phyloP scores from a whole-genome alignment of 1,140 invertebrate species.

The Gyrodactylus bullatarudis region DNA sequence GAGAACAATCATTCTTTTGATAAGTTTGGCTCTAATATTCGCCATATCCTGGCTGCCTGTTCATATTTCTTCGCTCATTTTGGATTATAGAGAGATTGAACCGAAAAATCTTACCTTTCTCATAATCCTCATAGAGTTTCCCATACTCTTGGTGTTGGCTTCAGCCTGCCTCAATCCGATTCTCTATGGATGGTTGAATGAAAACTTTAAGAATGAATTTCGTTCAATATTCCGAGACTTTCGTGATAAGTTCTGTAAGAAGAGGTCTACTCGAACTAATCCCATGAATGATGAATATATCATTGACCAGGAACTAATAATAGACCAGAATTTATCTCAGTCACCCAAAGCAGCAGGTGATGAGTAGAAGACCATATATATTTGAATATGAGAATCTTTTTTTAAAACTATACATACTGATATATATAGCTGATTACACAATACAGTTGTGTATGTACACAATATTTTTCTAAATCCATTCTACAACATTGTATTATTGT shows the following conservation, averaged over 20 bases:
- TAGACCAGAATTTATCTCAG: no score
- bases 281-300: no score
- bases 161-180: constrained; percentile 42
- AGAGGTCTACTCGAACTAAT: no score
- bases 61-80: constrained; percentile 17
- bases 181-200: constrained; percentile 28
- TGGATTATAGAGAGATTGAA: constrained; percentile 11
- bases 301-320: no score
- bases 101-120: background rate
- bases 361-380: no score
- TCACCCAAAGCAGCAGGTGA: no score
- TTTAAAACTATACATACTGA: no score
- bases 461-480: no score
- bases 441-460: no score
- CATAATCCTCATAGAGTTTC: background rate
- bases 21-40: constrained; percentile 14
- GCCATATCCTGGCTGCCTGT: constrained; percentile 18
- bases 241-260: background rate
- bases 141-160: constrained; percentile 33
- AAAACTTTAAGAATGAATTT: constrained; percentile 26
- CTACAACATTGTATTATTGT: no score
- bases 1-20: constrained; percentile 12
- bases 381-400: no score
- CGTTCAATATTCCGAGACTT: constrained; percentile 13
- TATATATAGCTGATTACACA: no score